Percentiles rank a stretch among this genome's conserved stretches.
Evolutionary conservation across 1,140 invertebrate species (phyloP).

Genomic region (Lordiphosa clarofinis): DNA sequence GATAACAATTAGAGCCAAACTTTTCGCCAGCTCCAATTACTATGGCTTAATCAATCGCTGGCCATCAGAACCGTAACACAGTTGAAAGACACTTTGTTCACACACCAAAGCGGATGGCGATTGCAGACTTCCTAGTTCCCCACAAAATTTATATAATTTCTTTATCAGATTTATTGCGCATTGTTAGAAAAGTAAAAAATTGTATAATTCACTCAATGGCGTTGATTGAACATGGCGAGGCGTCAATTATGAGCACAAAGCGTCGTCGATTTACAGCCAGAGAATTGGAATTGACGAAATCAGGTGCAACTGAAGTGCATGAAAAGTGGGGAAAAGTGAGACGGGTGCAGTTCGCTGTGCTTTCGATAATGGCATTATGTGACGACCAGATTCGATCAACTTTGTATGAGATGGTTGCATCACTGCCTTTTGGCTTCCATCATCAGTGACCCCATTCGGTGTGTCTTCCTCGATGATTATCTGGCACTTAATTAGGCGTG

Average conservation of each 20-base stretch:
- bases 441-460: conserved; percentile 37
- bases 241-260: conserved; percentile 52
- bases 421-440: conserved; percentile 18
- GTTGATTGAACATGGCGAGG: conserved; percentile 38
- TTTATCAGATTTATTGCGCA: conserved; percentile 57
- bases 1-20: conserved; percentile 64
- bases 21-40: conserved; percentile 47
- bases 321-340: conserved; percentile 61
- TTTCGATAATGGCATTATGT: conserved; percentile 70
- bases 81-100: conserved; percentile 36
- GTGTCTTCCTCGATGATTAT: conserved; percentile 27
- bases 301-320: conserved; percentile 44
- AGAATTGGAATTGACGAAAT: conserved; percentile 23
- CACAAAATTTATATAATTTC: conserved; percentile 71
- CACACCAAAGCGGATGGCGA: conserved; percentile 50
- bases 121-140: conserved; percentile 67
- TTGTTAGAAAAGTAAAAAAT: conserved; percentile 52
- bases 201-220: conserved; percentile 47
- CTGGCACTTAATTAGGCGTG: conserved; percentile 50
- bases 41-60: conserved; percentile 48
- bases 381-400: conserved; percentile 37
- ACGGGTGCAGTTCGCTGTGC: conserved; percentile 66
- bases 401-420: conserved; percentile 39
- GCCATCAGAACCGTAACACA: conserved; percentile 22
- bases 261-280: conserved; percentile 24